Conservation (phyloP, 2,797 vertebrate species). For the Sardinella longiceps region DNA sequence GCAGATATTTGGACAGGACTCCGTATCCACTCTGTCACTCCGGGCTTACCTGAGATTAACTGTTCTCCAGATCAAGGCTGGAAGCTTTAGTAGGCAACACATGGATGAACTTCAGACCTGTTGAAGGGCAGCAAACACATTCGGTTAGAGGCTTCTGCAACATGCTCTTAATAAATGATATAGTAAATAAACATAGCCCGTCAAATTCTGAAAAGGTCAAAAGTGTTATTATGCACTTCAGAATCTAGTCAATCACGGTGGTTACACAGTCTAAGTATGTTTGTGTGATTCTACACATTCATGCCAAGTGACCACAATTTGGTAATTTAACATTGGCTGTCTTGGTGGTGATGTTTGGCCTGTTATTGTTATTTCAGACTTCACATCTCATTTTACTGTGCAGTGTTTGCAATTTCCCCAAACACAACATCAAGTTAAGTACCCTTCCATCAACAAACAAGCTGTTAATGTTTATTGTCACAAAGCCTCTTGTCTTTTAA, state of each 20-base stretch:
- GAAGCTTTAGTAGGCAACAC: conserved; percentile 65
- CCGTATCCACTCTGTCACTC: conserved; percentile 70
- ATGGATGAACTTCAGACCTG: conserved; percentile 61
- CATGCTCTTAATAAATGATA: background rate
- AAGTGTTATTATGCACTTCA: background rate
- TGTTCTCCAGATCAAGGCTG: conserved; percentile 70
- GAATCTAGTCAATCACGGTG: background rate
- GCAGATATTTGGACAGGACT: conserved; percentile 67
- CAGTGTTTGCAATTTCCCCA: background rate
- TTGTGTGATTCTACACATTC: background rate
- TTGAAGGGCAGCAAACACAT: conserved; percentile 66
- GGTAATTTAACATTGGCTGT: background rate
- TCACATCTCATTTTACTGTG: conserved; percentile 20
- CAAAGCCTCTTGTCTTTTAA: background rate
- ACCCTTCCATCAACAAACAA: conserved; percentile 18
- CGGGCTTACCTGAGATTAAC: conserved; percentile 78
- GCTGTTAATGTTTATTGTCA: conserved; percentile 23
- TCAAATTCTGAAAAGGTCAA: background rate
- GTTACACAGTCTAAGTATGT: background rate
- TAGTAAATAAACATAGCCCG: background rate
- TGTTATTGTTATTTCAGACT: background rate
- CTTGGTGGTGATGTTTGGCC: background rate
- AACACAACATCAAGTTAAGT: conserved; percentile 7
- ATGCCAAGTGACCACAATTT: background rate
- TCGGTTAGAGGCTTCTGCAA: background rate